A percentile compares a stretch with the other conserved stretches of the same genome.
phyloP scores from a whole-genome alignment of 2,797 vertebrate species.

The Miichthys miiuy region DNA sequence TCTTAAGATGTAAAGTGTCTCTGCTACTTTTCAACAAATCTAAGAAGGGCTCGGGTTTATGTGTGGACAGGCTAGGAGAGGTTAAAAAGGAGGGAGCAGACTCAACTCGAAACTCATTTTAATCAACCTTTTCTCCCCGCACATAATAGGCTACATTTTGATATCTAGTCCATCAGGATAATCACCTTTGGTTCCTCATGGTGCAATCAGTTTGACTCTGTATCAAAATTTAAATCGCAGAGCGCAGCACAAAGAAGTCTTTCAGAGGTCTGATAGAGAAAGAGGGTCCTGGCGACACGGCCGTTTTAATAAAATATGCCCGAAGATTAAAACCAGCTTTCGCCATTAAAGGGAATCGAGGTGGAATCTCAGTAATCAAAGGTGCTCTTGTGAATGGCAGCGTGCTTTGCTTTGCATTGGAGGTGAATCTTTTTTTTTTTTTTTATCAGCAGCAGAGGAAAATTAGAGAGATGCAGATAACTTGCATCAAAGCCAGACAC shows the following conservation, averaged over 20 bases:
- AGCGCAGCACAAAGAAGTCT: conserved; percentile 68
- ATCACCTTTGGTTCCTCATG: conserved; percentile 74
- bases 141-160: conserved; percentile 72
- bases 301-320: conserved; percentile 66
- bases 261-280: conserved; percentile 64
- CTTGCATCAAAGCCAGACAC: conserved; percentile 54
- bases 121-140: conserved; percentile 72
- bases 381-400: conserved; percentile 45
- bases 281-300: conserved; percentile 45
- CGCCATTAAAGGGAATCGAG: conserved; percentile 57
- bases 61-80: conserved; percentile 10
- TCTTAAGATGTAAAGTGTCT: conserved; percentile 40
- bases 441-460: conserved; percentile 28
- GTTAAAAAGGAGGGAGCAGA: conserved; percentile 36
- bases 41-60: conserved; percentile 1
- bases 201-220: conserved; percentile 72
- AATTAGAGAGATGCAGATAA: conserved; percentile 63
- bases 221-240: conserved; percentile 76
- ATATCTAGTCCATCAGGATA: conserved; percentile 77
- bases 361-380: conserved; percentile 68
- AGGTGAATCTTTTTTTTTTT: conserved; percentile 35
- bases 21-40: conserved; percentile 16
- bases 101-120: conserved; percentile 71
- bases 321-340: conserved; percentile 72
- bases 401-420: conserved; percentile 23